Evolutionary conservation across 1,140 invertebrate genomes (phyloP).

Genomic region (Drosophila sturtevanti): DNA sequence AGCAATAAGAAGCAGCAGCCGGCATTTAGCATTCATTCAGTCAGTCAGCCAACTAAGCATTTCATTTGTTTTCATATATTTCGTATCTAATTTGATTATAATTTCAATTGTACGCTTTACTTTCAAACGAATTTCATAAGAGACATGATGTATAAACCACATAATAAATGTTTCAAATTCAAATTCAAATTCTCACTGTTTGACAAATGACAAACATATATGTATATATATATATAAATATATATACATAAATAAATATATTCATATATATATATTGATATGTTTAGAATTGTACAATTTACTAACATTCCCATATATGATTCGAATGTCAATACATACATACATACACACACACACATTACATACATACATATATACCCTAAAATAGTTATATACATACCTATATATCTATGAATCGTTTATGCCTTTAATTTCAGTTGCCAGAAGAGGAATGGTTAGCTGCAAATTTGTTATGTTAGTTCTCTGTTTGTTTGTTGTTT

Average conservation of each 20-base stretch:
- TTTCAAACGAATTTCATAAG: conserved; percentile 44
- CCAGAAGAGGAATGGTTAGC: conserved; percentile 83
- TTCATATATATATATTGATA: no score
- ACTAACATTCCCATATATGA: background rate
- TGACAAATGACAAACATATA: conserved; percentile 14
- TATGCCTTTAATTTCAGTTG: conserved; percentile 82
- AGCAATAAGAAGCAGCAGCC: background rate
- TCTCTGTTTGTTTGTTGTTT: conserved; percentile 41
- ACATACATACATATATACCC: background rate
- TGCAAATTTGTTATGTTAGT: conserved; percentile 83
- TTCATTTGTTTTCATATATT: conserved; percentile 44
- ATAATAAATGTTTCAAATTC: conserved; percentile 34
- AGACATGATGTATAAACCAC: conserved; percentile 60
- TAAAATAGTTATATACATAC: conserved; percentile 16
- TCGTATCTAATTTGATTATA: conserved; percentile 29
- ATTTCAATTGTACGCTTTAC: conserved; percentile 29
- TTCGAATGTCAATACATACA: conserved; percentile 2
- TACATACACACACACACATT: background rate
- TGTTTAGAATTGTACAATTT: no score
- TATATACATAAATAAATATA: background rate
- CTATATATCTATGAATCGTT: conserved; percentile 50
- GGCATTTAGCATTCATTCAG: conserved; percentile 15
- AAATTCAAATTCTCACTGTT: conserved; percentile 28
- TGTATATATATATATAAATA: background rate
- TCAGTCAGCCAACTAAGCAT: conserved; percentile 38